phyloP scores from a whole-genome alignment of 1,140 invertebrate genomes.

The Drosophila equinoxialis region DNA sequence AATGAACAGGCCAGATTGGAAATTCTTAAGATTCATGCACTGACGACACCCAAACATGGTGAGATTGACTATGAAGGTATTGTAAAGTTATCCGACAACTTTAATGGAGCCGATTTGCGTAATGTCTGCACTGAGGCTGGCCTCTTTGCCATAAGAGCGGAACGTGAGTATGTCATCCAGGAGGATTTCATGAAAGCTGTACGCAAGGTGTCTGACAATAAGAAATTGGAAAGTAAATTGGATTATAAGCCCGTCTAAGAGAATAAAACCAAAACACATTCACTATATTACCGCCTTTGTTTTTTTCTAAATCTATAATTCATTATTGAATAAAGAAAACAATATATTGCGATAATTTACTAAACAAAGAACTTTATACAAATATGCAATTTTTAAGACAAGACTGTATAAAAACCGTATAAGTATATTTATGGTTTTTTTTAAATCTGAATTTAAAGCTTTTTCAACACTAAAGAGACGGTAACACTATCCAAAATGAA shows the following conservation, averaged over 20 bases:
- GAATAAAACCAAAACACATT: not conserved
- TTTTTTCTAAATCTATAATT: not conserved
- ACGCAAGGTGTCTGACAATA: constrained; percentile 99
- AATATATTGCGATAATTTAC: not conserved
- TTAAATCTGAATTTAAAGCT: no score
- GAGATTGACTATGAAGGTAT: constrained; percentile 99
- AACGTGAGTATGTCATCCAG: constrained; percentile 97
- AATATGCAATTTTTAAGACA: no score
- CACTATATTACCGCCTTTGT: constrained; percentile 16
- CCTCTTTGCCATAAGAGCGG: constrained; percentile 97
- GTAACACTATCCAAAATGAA: not conserved
- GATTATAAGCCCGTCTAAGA: constrained; percentile 99
- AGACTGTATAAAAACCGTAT: no score
- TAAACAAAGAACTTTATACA: no score
- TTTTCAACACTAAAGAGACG: no score
- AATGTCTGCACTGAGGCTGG: constrained; percentile 99
- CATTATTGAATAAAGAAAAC: not conserved
- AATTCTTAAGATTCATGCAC: constrained; percentile 99
- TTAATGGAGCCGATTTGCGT: constrained; percentile 99
- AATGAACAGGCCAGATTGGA: constrained; percentile 99
- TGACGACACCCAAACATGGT: constrained; percentile 98
- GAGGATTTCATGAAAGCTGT: constrained; percentile 99
- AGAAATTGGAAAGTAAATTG: constrained; percentile 99
- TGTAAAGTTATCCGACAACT: constrained; percentile 99
- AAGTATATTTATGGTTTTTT: no score